phyloP scores from a whole-genome alignment of 2,797 vertebrate genomes.

The Smutsia gigantea region DNA sequence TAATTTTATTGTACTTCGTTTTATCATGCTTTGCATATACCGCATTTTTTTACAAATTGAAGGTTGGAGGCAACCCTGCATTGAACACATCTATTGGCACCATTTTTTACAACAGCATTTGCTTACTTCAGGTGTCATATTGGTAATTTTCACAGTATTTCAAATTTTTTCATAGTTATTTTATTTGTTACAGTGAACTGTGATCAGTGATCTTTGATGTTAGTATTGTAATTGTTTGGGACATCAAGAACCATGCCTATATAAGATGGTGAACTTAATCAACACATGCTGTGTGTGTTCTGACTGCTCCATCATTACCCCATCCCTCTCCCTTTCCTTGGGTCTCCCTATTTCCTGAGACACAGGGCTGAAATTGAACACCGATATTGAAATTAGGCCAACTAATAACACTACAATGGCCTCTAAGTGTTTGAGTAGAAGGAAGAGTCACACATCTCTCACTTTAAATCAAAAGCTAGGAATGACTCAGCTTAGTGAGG shows the following conservation, averaged over 20 bases:
- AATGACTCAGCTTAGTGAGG: background rate
- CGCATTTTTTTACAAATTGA: background rate
- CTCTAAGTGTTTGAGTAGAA: background rate
- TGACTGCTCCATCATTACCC: background rate
- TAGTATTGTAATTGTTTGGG: background rate
- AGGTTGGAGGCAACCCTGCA: background rate
- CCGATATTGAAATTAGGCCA: background rate
- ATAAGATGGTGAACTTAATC: background rate
- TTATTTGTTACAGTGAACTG: background rate
- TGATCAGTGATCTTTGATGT: background rate
- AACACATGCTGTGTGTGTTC: background rate
- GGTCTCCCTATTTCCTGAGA: background rate
- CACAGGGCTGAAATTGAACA: background rate
- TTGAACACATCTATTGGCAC: background rate
- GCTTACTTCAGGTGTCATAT: background rate
- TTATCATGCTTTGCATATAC: background rate
- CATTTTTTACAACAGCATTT: background rate
- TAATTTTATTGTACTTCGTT: background rate
- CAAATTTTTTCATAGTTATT: background rate
- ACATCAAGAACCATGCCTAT: background rate
- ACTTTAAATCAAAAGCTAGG: background rate
- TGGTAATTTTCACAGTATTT: background rate
- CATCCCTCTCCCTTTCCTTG: background rate
- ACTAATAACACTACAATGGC: background rate
- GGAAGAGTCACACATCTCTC: background rate